Conservation (phyloP, 1,140 invertebrate species). For the Periplaneta americana region DNA sequence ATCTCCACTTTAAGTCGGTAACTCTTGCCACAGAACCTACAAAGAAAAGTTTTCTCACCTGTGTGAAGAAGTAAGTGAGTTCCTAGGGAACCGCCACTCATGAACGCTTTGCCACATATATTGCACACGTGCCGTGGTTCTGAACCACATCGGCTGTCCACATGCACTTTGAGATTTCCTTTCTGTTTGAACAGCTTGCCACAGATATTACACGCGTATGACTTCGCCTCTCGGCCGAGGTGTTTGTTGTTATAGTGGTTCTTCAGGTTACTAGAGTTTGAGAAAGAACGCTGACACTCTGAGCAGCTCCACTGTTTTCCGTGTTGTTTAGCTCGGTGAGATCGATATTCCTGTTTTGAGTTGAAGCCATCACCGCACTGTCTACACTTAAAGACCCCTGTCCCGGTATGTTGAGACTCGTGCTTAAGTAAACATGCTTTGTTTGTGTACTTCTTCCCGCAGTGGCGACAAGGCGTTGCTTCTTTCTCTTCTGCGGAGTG, state of each 20-base stretch:
- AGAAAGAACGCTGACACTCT: neutral
- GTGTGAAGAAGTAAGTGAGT: constrained; percentile 42
- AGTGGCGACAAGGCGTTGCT: constrained; percentile 17
- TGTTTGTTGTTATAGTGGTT: neutral
- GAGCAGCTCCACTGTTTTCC: constrained; percentile 26
- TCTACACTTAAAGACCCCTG: constrained; percentile 41
- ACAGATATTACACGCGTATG: constrained; percentile 32
- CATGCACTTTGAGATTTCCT: constrained; percentile 8
- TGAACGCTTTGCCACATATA: constrained; percentile 37
- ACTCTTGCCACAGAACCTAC: constrained; percentile 39
- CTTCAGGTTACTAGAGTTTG: neutral
- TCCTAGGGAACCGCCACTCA: constrained; percentile 37
- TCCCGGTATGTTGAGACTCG: constrained; percentile 39
- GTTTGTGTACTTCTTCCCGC: constrained; percentile 37
- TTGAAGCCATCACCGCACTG: constrained; percentile 39
- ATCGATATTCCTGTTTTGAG: constrained; percentile 23
- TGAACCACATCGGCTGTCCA: constrained; percentile 5
- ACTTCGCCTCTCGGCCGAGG: constrained; percentile 26
- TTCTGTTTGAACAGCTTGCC: constrained; percentile 14
- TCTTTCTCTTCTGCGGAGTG: neutral
- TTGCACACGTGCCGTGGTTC: constrained; percentile 16
- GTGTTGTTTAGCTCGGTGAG: constrained; percentile 39
- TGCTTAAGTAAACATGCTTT: constrained; percentile 34
- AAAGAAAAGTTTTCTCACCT: constrained; percentile 40
- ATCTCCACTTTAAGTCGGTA: constrained; percentile 36